These are phyloP conservation scores for Ibycter americanus DNA, from an alignment of 2,797 vertebrate species.

Conservation along the genomic window DNA sequence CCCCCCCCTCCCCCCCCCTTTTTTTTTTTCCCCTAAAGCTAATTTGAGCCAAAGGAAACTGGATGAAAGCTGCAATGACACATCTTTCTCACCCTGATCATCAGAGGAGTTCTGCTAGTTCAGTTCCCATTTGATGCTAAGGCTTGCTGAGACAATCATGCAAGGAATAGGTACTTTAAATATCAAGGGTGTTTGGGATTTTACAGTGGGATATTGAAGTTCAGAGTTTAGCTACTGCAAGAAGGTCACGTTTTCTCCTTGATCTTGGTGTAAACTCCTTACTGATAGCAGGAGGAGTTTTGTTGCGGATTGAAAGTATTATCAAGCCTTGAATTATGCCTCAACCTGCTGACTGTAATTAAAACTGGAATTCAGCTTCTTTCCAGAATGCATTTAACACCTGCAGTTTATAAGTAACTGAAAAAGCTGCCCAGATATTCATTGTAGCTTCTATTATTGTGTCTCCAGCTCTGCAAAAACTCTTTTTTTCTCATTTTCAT, in stretches of 20 bases:
- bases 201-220: neutral
- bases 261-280: neutral
- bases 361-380: slow-evolving; percentile 37
- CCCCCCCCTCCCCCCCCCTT: no score
- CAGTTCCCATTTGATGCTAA: neutral
- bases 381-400: slow-evolving; percentile 47
- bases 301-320: neutral
- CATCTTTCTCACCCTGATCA: neutral
- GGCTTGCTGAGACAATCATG: neutral
- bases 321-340: neutral
- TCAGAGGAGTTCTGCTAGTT: neutral
- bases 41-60: neutral
- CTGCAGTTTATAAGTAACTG: slow-evolving; percentile 42
- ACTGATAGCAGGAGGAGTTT: neutral
- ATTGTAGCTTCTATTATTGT: slow-evolving; percentile 54
- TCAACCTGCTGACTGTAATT: slow-evolving; percentile 57
- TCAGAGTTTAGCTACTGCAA: neutral
- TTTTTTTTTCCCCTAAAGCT: neutral
- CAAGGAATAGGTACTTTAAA: neutral
- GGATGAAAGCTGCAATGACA: neutral
- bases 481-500: slow-evolving; percentile 63
- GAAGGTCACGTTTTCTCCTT: neutral
- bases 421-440: slow-evolving; percentile 63
- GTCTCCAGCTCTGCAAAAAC: slow-evolving; percentile 51
- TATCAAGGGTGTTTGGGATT: neutral